A percentile compares a stretch with the other conserved stretches of the same genome.
Conservation (phyloP, 2,113 vertebrate species). For the Heptranchias perlo region DNA sequence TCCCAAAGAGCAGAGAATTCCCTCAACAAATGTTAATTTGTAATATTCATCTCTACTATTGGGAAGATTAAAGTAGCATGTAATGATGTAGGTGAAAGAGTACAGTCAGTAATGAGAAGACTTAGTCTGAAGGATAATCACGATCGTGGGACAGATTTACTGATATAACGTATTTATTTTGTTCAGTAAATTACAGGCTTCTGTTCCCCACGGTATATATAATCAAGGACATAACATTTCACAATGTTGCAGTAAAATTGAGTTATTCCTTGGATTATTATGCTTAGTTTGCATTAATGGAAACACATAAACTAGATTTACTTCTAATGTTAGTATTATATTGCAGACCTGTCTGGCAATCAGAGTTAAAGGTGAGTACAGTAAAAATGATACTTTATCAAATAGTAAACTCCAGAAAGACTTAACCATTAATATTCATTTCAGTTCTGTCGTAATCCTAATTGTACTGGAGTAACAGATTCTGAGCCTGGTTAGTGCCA, state of each 20-base stretch:
- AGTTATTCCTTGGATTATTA: neutral
- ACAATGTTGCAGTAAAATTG: neutral
- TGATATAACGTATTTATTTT: neutral
- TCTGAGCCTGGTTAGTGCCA: neutral
- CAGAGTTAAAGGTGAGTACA: neutral
- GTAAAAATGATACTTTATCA: neutral
- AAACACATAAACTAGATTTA: neutral
- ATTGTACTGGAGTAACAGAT: neutral
- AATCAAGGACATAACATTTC: neutral
- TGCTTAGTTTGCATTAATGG: neutral
- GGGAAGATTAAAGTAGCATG: neutral
- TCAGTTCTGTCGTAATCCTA: neutral
- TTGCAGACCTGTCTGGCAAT: neutral
- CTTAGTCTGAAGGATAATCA: neutral
- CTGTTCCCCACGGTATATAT: neutral
- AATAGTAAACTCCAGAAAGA: neutral
- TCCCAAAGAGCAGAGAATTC: neutral
- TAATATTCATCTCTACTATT: neutral
- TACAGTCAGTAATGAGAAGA: neutral
- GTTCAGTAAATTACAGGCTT: neutral
- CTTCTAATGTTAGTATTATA: neutral
- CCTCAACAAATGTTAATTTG: neutral
- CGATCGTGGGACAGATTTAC: neutral
- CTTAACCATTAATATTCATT: neutral
- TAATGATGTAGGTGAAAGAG: neutral